Conservation (phyloP, 2,113 vertebrate genomes). For the Thamnophis sirtalis region DNA sequence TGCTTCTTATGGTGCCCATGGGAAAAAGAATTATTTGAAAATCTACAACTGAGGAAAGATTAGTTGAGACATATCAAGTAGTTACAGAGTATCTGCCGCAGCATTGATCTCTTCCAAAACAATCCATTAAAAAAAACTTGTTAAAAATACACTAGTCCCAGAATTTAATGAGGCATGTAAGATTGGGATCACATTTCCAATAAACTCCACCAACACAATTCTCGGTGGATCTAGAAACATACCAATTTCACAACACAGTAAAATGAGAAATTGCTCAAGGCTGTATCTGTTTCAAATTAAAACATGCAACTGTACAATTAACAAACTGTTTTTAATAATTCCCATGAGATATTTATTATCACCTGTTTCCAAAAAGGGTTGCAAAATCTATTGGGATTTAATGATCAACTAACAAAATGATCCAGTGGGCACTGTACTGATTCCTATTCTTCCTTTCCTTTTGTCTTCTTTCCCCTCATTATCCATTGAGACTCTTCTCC, state of each 20-base stretch:
- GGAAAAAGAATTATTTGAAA: constrained; percentile 14
- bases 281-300: background rate
- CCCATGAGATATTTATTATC: background rate
- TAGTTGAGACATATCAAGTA: background rate
- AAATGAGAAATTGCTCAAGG: background rate
- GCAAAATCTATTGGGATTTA: background rate
- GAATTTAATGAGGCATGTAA: background rate
- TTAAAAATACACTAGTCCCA: background rate
- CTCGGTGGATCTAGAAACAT: background rate
- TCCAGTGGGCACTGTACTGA: background rate
- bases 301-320: background rate
- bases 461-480: background rate
- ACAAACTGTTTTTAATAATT: background rate
- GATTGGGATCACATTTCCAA: background rate
- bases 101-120: background rate
- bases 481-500: background rate
- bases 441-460: background rate
- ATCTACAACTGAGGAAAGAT: constrained; percentile 1
- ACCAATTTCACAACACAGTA: background rate
- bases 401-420: background rate
- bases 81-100: background rate
- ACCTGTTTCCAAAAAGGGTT: too few relatives aligned
- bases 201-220: background rate
- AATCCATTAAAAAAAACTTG: background rate
- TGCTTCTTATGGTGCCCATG: background rate